Base-by-base conservation (phyloP, 2,888 invertebrate genomes). In the Plebejus anna region DNA sequence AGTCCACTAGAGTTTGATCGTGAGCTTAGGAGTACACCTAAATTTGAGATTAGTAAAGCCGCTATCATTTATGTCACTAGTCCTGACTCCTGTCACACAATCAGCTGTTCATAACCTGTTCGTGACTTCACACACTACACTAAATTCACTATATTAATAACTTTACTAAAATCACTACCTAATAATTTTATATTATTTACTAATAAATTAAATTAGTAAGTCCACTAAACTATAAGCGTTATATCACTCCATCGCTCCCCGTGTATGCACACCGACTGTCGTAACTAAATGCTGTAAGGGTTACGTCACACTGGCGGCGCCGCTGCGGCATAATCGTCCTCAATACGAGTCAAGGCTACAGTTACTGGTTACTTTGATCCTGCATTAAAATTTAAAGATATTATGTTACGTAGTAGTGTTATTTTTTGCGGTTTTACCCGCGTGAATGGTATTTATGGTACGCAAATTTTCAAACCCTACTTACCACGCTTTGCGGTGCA, bases 211-310 rank as follows among this genome's bases (percentile, higher is more conserved):
- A 66, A 66, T 66, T 66, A 66, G 13, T 61, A 28, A 61, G 11
- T 66, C 13, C 1, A 66, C 61, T 66, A 13, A 28, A 66, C 28
- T 66, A 66, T 0, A 13, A 36, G 32, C 66, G 66, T 13, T 36
- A 36, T 32, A 66, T 66, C 66, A 66, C 66, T 66, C 66, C 66
- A 66, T 66, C 66, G 36, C 36, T 66, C 32, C 32, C 32, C 66
- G 66, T 66, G 66, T 66, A 36, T 66, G 13, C 13, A 36, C 66
- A 36, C 66, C 13, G 66, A 66, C 66, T 66, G 66, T 66, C 32
- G 66, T 66, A 66, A 66, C 66, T 66, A 66, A 5, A 13, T 32
- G 66, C 66, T 66, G 66, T 32, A 32, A 28, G 11, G 5, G 66
- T 66, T 13, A 36, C 66, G 32, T 66, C 66, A 66, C 66, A 66